Conservation (phyloP, 2,888 invertebrate genomes). For the Clusia tigrina region DNA sequence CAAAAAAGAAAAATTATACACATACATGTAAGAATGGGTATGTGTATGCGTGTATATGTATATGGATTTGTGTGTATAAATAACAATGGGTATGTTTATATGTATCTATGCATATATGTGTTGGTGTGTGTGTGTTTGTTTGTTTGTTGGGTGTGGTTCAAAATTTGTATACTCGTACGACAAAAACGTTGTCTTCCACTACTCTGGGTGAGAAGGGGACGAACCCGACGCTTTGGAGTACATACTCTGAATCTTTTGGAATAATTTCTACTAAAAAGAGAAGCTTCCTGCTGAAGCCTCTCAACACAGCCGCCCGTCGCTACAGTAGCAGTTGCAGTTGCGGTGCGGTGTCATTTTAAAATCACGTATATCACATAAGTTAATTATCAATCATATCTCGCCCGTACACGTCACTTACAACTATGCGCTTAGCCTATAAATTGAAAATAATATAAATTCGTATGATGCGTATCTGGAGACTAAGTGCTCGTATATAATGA, state of each 20-base stretch:
- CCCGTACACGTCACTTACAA: not conserved
- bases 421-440: conserved; percentile 2
- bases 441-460: not conserved
- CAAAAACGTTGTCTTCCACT: no score
- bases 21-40: not conserved
- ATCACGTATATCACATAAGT: conserved; percentile 28
- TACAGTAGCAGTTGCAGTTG: no score
- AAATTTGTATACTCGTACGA: not conserved
- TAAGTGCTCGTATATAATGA: no score
- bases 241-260: not conserved
- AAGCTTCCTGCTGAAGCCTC: not conserved
- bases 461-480: not conserved
- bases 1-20: not conserved
- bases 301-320: not conserved
- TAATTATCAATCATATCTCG: conserved; percentile 12
- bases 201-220: no score
- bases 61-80: not conserved
- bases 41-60: not conserved
- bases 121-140: no score
- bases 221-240: not conserved
- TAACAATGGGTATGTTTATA: not conserved
- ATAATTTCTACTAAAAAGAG: not conserved
- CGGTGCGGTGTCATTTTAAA: conserved; percentile 17
- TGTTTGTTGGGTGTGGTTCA: no score
- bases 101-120: not conserved